Percentiles rank a stretch among this genome's conserved stretches.
Evolutionary conservation across 2,888 invertebrate species (phyloP).

Genomic region (Acholoe squamosa): DNA sequence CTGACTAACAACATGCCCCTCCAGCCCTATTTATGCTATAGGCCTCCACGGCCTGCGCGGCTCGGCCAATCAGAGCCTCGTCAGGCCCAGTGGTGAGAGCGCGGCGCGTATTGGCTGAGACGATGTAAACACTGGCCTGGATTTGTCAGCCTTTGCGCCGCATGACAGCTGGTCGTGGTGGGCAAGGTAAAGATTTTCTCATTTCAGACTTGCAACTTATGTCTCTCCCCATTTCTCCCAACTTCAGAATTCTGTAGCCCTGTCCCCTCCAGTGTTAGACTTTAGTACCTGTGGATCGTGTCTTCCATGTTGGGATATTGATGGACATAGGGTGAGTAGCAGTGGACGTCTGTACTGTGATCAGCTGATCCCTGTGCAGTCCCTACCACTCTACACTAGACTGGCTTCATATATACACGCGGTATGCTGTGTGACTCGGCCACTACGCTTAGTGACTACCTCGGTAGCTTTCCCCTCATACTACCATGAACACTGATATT

Average conservation of each 20-base stretch:
- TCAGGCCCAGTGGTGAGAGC: neutral
- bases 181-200: neutral
- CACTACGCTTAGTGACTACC: neutral
- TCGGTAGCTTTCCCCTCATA: neutral
- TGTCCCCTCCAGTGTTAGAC: neutral
- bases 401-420: slow-evolving; percentile 27
- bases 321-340: neutral
- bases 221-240: neutral
- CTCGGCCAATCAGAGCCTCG: slow-evolving; percentile 2
- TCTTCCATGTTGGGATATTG: neutral
- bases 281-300: neutral
- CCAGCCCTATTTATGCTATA: neutral
- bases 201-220: slow-evolving; percentile 31
- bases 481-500: neutral
- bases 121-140: slow-evolving; percentile 56
- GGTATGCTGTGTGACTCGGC: neutral
- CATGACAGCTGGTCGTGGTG: slow-evolving; percentile 45
- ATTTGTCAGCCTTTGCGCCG: slow-evolving; percentile 25
- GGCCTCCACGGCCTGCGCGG: neutral
- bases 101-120: slow-evolving; percentile 2
- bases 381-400: neutral
- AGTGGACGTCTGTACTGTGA: neutral
- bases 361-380: slow-evolving; percentile 34
- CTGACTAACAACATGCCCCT: slow-evolving; percentile 45
- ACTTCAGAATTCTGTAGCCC: neutral